A percentile compares a stretch with the other conserved stretches of the same genome.
Conservation (phyloP, 2,888 invertebrate species). For the Hoplodrina ambigua region DNA sequence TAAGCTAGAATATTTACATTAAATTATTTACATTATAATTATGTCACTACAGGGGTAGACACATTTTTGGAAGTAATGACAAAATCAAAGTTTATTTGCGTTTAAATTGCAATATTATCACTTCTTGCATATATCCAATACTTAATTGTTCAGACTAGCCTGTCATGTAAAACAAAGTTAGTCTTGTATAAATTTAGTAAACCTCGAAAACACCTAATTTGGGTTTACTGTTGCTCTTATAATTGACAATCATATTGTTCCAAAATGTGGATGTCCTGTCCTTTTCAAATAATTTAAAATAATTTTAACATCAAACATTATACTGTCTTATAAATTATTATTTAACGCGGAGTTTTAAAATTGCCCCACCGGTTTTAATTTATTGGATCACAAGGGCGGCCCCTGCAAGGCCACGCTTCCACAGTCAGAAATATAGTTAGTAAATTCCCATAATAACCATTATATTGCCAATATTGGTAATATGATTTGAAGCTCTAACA, state of each 20-base stretch:
- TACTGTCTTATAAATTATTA: constrained; percentile 69
- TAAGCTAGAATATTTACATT: constrained; percentile 80
- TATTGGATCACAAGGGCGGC: constrained; percentile 69
- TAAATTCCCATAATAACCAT: constrained; percentile 34
- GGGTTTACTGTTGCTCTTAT: constrained; percentile 22
- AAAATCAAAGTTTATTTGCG: constrained; percentile 9
- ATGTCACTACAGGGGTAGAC: constrained; percentile 47
- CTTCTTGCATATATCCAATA: constrained; percentile 74
- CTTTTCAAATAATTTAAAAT: constrained; percentile 83
- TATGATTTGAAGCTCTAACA: constrained; percentile 22
- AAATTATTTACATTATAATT: constrained; percentile 63
- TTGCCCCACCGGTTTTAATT: constrained; percentile 77
- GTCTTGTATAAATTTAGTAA: constrained; percentile 25
- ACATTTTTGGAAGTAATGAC: constrained; percentile 56
- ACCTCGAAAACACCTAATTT: constrained; percentile 25
- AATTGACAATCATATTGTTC: constrained; percentile 45
- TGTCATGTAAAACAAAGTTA: constrained; percentile 31
- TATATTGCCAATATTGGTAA: constrained; percentile 33
- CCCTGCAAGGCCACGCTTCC: constrained; percentile 62
- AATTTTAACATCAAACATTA: constrained; percentile 73
- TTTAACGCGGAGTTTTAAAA: constrained; percentile 67
- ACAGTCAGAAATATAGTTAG: constrained; percentile 52
- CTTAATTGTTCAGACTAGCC: constrained; percentile 43
- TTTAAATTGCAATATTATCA: constrained; percentile 42
- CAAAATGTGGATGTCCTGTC: constrained; percentile 42